Evolutionary conservation across 2,888 invertebrate species (phyloP), one percentile per base, ranked within the genome.

Genomic region (Ischnus inquisitorius): DNA sequence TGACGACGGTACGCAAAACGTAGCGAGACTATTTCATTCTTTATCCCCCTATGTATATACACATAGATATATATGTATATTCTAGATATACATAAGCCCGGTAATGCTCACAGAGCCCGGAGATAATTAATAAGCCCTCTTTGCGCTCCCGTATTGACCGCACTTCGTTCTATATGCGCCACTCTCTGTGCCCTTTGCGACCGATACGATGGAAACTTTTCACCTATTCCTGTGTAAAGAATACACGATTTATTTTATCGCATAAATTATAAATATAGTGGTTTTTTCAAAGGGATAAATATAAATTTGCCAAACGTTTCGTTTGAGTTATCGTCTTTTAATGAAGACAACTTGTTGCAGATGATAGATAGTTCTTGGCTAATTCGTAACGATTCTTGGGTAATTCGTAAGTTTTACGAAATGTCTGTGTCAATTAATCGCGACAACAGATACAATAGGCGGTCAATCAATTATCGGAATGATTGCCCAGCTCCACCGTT

Each of bases 51-150:
- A 6, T 41, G 3, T 48, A n/a, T n/a, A 16, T n/a, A 51, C 3
- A 16, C 8, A 51, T 1, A 16, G n/a, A 51, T 4, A 6, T 12
- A 57, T 46, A 46, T 46, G 12, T 46, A n/a, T 68, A 48, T 69
- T 43, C 10, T 54, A 41, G 57, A 34, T 19, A 51, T n/a, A 74
- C 57, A 54, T 43, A 41, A n/a, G 46, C 16, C 6, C 46, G 60
- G 46, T 46, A 62, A 68, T 60, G 68, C 57, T 57, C 67, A 51
- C 57, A 25, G 39, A 74, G 43, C 48, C 57, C 46, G 46, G 74
- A 74, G 71, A 72, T 80, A 65, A 80, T 80, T 80, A 74, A 80
- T 74, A 74, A 74, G 74, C 74, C 46, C 16, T 34, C n/a, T 60
- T 67, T 16, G 39, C 43, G n/a, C 46, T 16, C 46, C 41, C 67